Percentiles rank a stretch among this genome's conserved stretches.
Evolutionary conservation across 2,113 vertebrate genomes (phyloP).

Genomic region (Serilophus lunatus): DNA sequence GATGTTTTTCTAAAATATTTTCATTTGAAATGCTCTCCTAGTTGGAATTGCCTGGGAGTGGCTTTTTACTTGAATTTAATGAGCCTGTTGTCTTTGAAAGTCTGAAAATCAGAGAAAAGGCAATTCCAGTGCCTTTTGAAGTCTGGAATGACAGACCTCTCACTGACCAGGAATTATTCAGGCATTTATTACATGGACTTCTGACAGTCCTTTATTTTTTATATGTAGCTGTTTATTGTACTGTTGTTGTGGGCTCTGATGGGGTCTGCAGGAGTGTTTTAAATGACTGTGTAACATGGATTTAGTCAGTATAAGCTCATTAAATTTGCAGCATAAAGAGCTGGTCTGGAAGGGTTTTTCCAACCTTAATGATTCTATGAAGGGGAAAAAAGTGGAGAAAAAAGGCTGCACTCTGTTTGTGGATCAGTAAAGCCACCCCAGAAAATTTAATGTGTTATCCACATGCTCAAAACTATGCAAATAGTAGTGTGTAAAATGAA

Average conservation of each 20-base stretch:
- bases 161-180: not conserved
- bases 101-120: not conserved
- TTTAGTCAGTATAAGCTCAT: too few species aligned
- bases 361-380: not conserved
- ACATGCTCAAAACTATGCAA: not conserved
- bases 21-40: not conserved
- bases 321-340: not conserved
- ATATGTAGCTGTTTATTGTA: not conserved
- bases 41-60: not conserved
- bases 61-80: not conserved
- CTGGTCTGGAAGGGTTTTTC: not conserved
- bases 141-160: not conserved
- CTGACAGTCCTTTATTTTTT: not conserved
- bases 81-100: not conserved
- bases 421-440: not conserved
- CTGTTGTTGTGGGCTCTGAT: not conserved
- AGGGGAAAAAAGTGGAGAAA: too few species aligned
- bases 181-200: not conserved
- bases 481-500: not conserved
- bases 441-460: not conserved
- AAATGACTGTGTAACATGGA: fast-evolving
- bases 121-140: not conserved
- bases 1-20: not conserved
- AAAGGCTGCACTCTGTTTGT: not conserved
- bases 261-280: not conserved